These are phyloP conservation scores for Entelurus aequoreus DNA, from an alignment of 2,113 vertebrate species.

Conservation along the genomic window DNA sequence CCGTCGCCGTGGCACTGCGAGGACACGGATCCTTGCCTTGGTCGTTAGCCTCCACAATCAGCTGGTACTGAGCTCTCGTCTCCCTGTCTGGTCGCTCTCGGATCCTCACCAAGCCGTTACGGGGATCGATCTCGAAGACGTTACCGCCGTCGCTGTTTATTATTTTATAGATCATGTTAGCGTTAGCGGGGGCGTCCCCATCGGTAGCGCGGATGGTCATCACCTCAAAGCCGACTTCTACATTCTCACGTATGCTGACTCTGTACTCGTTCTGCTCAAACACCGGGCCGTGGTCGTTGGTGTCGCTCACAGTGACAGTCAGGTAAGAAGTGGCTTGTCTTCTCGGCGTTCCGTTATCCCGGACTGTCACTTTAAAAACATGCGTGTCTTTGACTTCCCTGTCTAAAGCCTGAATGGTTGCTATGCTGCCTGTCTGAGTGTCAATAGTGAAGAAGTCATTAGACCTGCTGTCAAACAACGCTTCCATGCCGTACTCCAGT, in stretches of 20 bases:
- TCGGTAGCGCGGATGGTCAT: constrained; percentile 91
- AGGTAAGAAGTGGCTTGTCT: constrained; percentile 80
- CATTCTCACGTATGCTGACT: constrained; percentile 85
- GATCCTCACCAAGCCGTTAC: constrained; percentile 87
- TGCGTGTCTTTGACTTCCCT: constrained; percentile 93
- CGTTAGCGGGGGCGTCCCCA: constrained; percentile 87
- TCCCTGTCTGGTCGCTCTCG: constrained; percentile 82
- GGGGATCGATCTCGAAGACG: constrained; percentile 85
- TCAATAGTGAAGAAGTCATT: constrained; percentile 86
- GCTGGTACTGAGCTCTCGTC: constrained; percentile 75
- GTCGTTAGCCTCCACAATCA: constrained; percentile 92
- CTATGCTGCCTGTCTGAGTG: constrained; percentile 77
- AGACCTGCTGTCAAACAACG: constrained; percentile 87
- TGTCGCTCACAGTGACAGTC: constrained; percentile 90
- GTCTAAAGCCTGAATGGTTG: constrained; percentile 81
- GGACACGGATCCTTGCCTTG: constrained; percentile 89
- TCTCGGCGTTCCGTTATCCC: constrained; percentile 76
- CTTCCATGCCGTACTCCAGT: constrained; percentile 87
- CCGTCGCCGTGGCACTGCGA: constrained; percentile 83
- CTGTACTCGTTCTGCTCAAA: constrained; percentile 90
- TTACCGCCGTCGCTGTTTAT: constrained; percentile 69
- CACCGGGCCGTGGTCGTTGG: constrained; percentile 85
- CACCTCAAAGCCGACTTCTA: constrained; percentile 91
- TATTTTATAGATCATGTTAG: constrained; percentile 92
- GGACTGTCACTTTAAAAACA: constrained; percentile 84